These are phyloP conservation scores for Portevinia maculata DNA, from an alignment of 2,888 invertebrate genomes.

Conservation along the genomic window DNA sequence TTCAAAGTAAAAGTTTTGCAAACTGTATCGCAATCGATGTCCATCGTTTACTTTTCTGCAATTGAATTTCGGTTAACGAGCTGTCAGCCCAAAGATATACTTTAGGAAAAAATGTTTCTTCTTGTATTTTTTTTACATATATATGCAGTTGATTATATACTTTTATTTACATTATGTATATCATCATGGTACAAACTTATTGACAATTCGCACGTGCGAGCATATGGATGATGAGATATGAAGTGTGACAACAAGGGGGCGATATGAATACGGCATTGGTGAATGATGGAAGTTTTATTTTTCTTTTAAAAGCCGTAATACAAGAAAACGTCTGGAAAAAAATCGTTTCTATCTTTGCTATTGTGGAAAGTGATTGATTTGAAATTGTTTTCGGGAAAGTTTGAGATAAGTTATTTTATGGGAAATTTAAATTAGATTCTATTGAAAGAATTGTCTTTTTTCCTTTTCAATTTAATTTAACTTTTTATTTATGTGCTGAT, in stretches of 20 bases:
- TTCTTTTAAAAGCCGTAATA: constrained; percentile 5
- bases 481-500: constrained; percentile 7
- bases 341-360: constrained; percentile 20
- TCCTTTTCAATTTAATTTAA: constrained; percentile 2
- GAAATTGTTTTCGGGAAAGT: constrained; percentile 29
- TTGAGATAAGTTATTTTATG: neutral
- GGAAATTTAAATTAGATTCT: constrained; percentile 45
- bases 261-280: constrained; percentile 2
- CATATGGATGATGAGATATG: constrained; percentile 12
- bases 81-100: constrained; percentile 55
- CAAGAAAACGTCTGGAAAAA: constrained; percentile 21
- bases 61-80: constrained; percentile 66
- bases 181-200: constrained; percentile 14
- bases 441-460: constrained; percentile 5
- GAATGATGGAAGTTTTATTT: constrained; percentile 8
- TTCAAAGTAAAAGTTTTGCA: constrained; percentile 48
- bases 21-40: constrained; percentile 60
- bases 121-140: neutral
- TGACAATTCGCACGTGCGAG: constrained; percentile 18
- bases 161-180: neutral
- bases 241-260: neutral
- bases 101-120: constrained; percentile 11
- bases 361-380: constrained; percentile 45
- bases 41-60: constrained; percentile 62
- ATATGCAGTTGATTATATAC: no score